phyloP scores from a whole-genome alignment of 2,888 invertebrate species.

The Teleogryllus oceanicus region DNA sequence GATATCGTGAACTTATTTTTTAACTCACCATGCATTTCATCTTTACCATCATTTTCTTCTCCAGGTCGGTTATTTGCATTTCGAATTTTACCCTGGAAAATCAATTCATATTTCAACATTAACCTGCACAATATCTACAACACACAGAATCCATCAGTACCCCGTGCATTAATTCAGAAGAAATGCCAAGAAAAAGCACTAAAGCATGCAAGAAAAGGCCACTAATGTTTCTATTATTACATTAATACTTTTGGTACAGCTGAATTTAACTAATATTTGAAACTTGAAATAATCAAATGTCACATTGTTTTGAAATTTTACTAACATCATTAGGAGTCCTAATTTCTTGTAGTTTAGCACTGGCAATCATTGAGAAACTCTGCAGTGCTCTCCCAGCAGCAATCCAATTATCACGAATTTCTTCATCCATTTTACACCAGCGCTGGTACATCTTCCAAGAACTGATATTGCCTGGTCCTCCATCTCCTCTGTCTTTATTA shows the following conservation, averaged over 20 bases:
- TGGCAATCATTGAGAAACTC: conserved; percentile 62
- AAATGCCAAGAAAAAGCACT: too few species aligned
- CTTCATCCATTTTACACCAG: conserved; percentile 76
- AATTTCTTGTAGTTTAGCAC: conserved; percentile 56
- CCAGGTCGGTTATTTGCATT: background rate
- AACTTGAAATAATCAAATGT: too few species aligned
- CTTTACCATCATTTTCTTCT: background rate
- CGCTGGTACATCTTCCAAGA: conserved; percentile 80
- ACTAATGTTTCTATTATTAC: too few species aligned
- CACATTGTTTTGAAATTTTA: background rate
- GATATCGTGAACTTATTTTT: too few species aligned
- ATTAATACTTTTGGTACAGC: too few species aligned
- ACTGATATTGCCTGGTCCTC: conserved; percentile 47
- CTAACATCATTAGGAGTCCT: conserved; percentile 22
- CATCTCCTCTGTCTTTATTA: conserved; percentile 45
- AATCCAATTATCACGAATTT: conserved; percentile 73
- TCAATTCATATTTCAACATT: too few species aligned
- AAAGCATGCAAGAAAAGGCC: too few species aligned
- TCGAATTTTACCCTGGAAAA: background rate
- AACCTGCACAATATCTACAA: too few species aligned
- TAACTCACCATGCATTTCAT: background rate
- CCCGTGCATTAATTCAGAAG: too few species aligned
- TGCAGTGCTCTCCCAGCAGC: conserved; percentile 74
- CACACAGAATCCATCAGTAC: too few species aligned
- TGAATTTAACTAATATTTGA: too few species aligned